Percentiles rank a stretch among this genome's conserved stretches.
These are phyloP conservation scores for Desmophyllum pertusum DNA, from an alignment of 92 coral and sea anemone species.

Conservation along the genomic window DNA sequence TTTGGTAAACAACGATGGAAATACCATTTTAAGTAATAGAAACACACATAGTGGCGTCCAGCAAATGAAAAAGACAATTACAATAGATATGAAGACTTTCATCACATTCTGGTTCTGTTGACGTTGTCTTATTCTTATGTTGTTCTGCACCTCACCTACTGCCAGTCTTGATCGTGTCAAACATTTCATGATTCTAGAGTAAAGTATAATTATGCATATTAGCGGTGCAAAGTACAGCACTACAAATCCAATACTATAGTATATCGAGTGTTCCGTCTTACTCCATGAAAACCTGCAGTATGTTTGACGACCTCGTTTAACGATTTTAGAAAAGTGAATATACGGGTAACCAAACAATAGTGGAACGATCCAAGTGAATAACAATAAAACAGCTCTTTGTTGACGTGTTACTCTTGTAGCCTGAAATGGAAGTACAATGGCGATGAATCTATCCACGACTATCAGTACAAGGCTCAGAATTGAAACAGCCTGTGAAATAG, in stretches of 20 bases:
- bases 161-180: neutral
- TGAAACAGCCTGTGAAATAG: conserved; percentile 38
- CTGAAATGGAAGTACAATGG: conserved; percentile 37
- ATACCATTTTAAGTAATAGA: neutral
- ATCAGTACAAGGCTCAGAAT: conserved; percentile 33
- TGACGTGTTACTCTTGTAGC: neutral
- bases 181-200: neutral
- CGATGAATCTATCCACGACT: conserved; percentile 39
- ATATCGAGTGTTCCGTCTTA: neutral
- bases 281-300: neutral
- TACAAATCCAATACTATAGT: neutral
- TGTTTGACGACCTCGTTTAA: neutral
- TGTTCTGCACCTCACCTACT: neutral
- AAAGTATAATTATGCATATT: neutral
- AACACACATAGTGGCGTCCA: neutral
- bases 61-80: neutral
- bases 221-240: neutral
- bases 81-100: neutral
- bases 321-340: neutral
- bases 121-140: neutral
- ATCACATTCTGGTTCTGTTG: neutral
- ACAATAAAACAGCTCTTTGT: neutral
- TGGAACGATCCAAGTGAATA: neutral
- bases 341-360: neutral
- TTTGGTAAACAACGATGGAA: neutral